Evolutionary conservation across 1,140 invertebrate species (phyloP).

Genomic region (Charaxes varanes): DNA sequence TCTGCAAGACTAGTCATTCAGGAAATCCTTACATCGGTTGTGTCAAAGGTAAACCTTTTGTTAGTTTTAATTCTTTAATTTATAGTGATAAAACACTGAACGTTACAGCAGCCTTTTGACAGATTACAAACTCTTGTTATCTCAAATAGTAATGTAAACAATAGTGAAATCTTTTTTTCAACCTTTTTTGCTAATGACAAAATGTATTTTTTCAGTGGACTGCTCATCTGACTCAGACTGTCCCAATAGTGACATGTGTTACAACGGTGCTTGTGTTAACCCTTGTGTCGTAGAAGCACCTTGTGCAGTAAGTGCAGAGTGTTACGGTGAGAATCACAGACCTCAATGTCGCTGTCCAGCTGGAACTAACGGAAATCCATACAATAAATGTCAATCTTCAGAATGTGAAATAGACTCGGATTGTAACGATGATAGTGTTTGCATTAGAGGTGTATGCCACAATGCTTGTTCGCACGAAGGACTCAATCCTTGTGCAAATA

Average conservation of each 20-base stretch:
- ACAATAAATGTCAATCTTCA: conserved; percentile 83
- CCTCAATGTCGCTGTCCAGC: conserved; percentile 84
- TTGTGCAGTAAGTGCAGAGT: conserved; percentile 88
- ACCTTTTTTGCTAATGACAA: background rate
- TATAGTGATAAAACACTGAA: no score
- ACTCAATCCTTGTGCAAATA: conserved; percentile 82
- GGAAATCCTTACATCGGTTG: conserved; percentile 90
- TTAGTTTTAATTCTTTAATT: no score
- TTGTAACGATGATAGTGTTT: conserved; percentile 82
- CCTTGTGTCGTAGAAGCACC: conserved; percentile 85
- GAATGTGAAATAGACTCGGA: conserved; percentile 87
- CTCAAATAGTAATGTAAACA: no score
- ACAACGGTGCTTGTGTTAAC: conserved; percentile 86
- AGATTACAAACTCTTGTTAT: no score
- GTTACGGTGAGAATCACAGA: conserved; percentile 84
- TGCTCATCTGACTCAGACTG: conserved; percentile 90
- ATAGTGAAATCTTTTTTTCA: background rate
- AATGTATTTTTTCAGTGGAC: conserved; percentile 75
- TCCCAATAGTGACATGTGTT: conserved; percentile 83
- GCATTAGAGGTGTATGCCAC: conserved; percentile 81
- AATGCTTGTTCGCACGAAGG: conserved; percentile 81
- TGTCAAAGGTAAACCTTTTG: conserved; percentile 76
- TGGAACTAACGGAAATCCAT: conserved; percentile 84
- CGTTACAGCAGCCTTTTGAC: no score
- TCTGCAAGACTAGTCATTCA: conserved; percentile 84